Base-by-base conservation (phyloP, 1,140 invertebrate genomes). In the Zelostemma sp. region DNA sequence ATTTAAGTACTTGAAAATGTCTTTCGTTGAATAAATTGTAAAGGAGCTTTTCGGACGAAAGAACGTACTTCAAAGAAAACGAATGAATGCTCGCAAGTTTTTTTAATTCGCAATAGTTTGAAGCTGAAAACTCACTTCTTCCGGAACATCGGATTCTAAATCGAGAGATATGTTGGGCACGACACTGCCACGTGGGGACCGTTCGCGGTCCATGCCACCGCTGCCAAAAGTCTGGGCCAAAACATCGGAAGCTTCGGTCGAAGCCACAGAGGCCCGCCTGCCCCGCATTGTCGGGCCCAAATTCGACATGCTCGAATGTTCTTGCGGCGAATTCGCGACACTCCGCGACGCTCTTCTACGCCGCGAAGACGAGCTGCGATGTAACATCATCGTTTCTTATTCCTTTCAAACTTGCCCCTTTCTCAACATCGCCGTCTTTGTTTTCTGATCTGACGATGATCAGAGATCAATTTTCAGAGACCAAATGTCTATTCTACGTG, bases 341-440 rank as follows among this genome's bases (percentile, higher is more conserved):
- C 88, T 90, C 35, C 90, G 85, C 15, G 90, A 90, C 38, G 90
- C 87, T 40, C 90, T 83, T 8, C 89, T 86, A 46, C 90, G 87
- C 45, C 90, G 83, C n/a, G 90, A 91, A 21, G 90, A 91, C 54
- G 90, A 88, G 73, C 86, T 88, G 68, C 90, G 86, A 70, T 89
- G 87, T 55, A 92, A 75, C 90, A 91, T 91, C 74, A 81, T 74
- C 25, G 45, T 45, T 56, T 33, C 8, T 35, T 16, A 19, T 31
- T 55, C 6, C 19, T 21, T 31, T n/a, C 33, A n/a, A 35, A 35
- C n/a, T 35, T n/a, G 2, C 33, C 2, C 11, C 33, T 51, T 15
- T 28, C 17, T n/a, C 33, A 35, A 35, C 33, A 35, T 28, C 25
- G 8, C 8, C 25, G 25, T 4, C 25, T 8, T 28, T 28, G 25